A percentile compares a stretch with the other conserved stretches of the same genome.
These are phyloP conservation scores for Lithophane socia DNA, from an alignment of 2,888 invertebrate genomes.

Conservation along the genomic window DNA sequence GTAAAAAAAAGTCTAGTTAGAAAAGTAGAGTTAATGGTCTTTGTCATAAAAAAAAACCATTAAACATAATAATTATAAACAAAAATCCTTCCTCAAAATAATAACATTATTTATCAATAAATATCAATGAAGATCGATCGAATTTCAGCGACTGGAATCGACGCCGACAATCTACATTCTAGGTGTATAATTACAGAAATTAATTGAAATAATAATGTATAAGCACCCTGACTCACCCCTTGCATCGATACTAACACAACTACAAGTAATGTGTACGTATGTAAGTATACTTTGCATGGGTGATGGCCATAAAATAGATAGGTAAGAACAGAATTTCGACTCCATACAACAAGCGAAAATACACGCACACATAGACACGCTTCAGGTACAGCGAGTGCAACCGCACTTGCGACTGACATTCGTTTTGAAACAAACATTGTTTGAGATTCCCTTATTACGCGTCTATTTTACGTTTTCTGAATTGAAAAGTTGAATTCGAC, in stretches of 20 bases:
- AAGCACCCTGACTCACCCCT: conserved; percentile 51
- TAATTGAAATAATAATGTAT: neutral
- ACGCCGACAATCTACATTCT: neutral
- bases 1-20: too few relatives aligned
- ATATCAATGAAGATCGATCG: conserved; percentile 1
- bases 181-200: conserved; percentile 36
- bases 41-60: neutral
- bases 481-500: neutral
- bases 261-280: neutral
- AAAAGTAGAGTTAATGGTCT: too few relatives aligned
- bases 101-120: neutral
- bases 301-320: conserved; percentile 1
- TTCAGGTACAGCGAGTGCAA: neutral
- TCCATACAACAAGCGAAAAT: neutral
- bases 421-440: neutral
- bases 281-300: neutral
- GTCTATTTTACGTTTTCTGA: neutral
- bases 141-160: conserved; percentile 13
- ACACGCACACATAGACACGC: neutral
- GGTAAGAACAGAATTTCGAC: neutral
- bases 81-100: neutral
- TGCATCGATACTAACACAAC: conserved; percentile 19
- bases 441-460: neutral
- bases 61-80: neutral
- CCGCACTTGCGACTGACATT: neutral